Evolutionary conservation across 2,113 vertebrate genomes (phyloP).

Genomic region (Lipophrys pholis): DNA sequence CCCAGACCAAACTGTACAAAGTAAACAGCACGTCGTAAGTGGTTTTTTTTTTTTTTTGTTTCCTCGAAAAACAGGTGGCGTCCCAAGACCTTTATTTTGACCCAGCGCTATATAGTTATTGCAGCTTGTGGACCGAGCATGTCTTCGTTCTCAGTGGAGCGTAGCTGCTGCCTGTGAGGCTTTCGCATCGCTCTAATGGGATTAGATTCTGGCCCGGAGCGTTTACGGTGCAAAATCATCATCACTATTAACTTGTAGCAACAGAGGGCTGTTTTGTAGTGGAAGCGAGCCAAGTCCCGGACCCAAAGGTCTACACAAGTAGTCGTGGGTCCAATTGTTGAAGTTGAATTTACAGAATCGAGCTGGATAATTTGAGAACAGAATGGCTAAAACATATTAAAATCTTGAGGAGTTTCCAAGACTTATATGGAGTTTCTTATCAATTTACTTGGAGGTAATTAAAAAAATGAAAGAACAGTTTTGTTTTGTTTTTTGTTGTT

Average conservation of each 20-base stretch:
- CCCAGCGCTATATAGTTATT: slow-evolving; percentile 7
- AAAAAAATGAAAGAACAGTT: too few species aligned
- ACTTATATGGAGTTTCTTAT: too few species aligned
- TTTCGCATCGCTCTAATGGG: slow-evolving; percentile 51
- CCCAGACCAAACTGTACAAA: not conserved
- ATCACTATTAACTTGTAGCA: slow-evolving; percentile 37
- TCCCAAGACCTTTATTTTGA: not conserved
- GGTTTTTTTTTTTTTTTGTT: slow-evolving; percentile 3
- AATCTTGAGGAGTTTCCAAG: too few species aligned
- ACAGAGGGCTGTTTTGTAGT: slow-evolving; percentile 19
- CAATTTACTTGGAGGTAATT: too few species aligned
- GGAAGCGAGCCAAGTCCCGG: slow-evolving; percentile 50
- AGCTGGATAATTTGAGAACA: slow-evolving; percentile 11
- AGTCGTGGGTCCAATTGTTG: slow-evolving; percentile 13
- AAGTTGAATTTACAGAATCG: slow-evolving; percentile 22
- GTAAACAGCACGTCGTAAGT: not conserved
- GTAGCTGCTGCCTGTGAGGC: slow-evolving; percentile 14
- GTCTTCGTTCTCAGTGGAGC: slow-evolving; percentile 39
- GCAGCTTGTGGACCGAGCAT: slow-evolving; percentile 18
- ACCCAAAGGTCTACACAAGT: slow-evolving; percentile 38
- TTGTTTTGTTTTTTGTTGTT: too few species aligned
- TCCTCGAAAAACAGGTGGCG: slow-evolving; percentile 13
- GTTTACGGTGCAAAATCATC: slow-evolving; percentile 41
- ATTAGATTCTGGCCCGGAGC: slow-evolving; percentile 42
- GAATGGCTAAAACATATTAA: not conserved